These are phyloP conservation scores for Steinernema hermaphroditum DNA, from an alignment of 2,888 invertebrate genomes.

Conservation along the genomic window DNA sequence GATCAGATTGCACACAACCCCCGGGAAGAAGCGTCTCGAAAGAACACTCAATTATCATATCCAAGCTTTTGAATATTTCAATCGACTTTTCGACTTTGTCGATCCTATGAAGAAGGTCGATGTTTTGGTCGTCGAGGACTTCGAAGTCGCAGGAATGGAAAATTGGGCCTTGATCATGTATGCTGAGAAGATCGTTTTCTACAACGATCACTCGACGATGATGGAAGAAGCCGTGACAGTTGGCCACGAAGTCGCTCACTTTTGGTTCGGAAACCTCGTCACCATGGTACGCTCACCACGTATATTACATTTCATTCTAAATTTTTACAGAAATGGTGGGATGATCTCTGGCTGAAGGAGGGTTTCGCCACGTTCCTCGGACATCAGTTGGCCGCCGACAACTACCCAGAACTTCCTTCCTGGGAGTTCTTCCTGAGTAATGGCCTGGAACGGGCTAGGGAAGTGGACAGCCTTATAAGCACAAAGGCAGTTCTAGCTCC, in stretches of 20 bases:
- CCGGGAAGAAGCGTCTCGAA: slow-evolving; percentile 85
- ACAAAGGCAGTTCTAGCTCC: slow-evolving; percentile 72
- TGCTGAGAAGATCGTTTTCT: background rate
- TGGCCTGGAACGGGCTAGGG: no score
- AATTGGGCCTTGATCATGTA: background rate
- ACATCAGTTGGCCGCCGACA: slow-evolving; percentile 85
- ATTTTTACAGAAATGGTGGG: slow-evolving; percentile 86
- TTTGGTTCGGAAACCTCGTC: slow-evolving; percentile 95
- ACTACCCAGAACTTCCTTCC: no score
- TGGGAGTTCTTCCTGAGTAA: no score
- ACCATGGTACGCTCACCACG: slow-evolving; percentile 75
- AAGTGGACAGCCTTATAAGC: no score
- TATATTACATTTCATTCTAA: background rate
- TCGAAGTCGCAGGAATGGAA: slow-evolving; percentile 72
- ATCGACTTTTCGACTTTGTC: slow-evolving; percentile 87
- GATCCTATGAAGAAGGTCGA: slow-evolving; percentile 94
- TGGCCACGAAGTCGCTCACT: slow-evolving; percentile 85
- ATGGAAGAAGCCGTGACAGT: slow-evolving; percentile 81
- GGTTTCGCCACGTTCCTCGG: slow-evolving; percentile 88
- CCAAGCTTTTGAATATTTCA: slow-evolving; percentile 86
- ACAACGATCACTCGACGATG: background rate
- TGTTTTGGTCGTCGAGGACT: slow-evolving; percentile 89
- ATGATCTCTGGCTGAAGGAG: slow-evolving; percentile 80
- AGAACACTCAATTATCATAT: slow-evolving; percentile 83
- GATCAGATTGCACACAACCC: slow-evolving; percentile 73